These are phyloP conservation scores for Telmatherina bonti DNA, from an alignment of 2,797 vertebrate species.

Conservation along the genomic window DNA sequence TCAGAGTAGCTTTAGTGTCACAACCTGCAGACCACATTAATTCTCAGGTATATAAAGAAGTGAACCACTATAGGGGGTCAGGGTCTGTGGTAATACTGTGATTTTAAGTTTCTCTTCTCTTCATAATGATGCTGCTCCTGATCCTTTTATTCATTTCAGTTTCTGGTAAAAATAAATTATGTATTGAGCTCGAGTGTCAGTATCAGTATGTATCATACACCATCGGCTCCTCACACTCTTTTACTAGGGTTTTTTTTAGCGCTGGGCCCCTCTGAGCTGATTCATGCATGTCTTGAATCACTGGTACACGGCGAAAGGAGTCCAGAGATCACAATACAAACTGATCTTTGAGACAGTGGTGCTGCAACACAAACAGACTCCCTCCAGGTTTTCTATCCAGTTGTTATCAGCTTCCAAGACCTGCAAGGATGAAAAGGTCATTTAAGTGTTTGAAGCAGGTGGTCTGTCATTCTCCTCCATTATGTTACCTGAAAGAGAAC, in stretches of 20 bases:
- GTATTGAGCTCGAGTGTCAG: slow-evolving; percentile 20
- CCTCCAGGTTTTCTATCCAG: too few species aligned
- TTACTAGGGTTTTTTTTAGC: slow-evolving; percentile 8
- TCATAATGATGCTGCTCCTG: slow-evolving; percentile 38
- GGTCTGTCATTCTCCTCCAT: neutral
- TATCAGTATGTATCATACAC: slow-evolving; percentile 6
- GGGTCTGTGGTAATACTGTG: neutral
- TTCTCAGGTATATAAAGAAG: slow-evolving; percentile 25
- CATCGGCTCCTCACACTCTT: slow-evolving; percentile 11
- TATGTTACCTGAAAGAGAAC: neutral
- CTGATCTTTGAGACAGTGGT: neutral
- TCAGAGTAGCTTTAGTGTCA: neutral
- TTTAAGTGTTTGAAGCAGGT: slow-evolving; percentile 9
- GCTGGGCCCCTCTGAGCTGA: slow-evolving; percentile 14
- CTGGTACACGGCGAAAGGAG: slow-evolving; percentile 9
- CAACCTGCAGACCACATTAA: slow-evolving; percentile 31
- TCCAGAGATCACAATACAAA: neutral
- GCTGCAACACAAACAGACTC: slow-evolving; percentile 2
- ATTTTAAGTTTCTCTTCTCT: slow-evolving; percentile 23
- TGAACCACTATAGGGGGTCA: slow-evolving; percentile 30
- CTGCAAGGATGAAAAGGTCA: slow-evolving; percentile 65
- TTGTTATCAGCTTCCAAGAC: too few species aligned
- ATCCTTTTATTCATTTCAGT: too few species aligned
- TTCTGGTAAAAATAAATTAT: slow-evolving; percentile 47
- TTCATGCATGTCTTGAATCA: slow-evolving; percentile 49